Conservation (phyloP, 2,113 vertebrate species). For the Coptodon rendalli region DNA sequence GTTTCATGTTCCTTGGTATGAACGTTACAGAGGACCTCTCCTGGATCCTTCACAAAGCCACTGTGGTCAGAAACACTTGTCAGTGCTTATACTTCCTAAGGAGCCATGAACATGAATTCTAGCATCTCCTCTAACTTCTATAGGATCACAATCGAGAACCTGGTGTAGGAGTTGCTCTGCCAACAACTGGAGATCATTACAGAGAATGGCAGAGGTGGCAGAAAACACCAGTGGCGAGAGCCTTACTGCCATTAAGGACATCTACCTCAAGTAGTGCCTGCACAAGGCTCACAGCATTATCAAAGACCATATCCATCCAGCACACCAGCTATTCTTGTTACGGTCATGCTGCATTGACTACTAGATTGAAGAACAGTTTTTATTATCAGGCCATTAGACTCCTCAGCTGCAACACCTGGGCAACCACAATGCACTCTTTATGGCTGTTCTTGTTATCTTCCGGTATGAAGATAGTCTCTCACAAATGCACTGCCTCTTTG, state of each 20-base stretch:
- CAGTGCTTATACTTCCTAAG: not conserved
- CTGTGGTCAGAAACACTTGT: not conserved
- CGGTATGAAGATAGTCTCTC: no score
- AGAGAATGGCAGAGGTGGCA: not conserved
- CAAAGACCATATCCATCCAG: not conserved
- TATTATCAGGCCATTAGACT: not conserved
- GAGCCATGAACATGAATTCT: not conserved
- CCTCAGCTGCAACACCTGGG: not conserved
- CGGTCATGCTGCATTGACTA: not conserved
- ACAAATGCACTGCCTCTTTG: no score
- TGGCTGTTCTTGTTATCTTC: no score
- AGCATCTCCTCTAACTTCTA: not conserved
- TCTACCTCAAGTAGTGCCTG: no score
- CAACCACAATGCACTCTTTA: no score
- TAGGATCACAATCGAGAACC: not conserved
- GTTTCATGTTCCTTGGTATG: not conserved
- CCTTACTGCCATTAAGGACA: not conserved
- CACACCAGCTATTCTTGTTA: not conserved
- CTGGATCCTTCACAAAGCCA: not conserved
- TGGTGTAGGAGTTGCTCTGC: not conserved
- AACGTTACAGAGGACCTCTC: not conserved
- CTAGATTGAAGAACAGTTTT: not conserved
- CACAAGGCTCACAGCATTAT: not conserved
- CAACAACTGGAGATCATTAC: not conserved
- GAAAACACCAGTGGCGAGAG: not conserved